Evolutionary conservation across 1,140 invertebrate species (phyloP).

Genomic region (Atopsyche davidsoni): DNA sequence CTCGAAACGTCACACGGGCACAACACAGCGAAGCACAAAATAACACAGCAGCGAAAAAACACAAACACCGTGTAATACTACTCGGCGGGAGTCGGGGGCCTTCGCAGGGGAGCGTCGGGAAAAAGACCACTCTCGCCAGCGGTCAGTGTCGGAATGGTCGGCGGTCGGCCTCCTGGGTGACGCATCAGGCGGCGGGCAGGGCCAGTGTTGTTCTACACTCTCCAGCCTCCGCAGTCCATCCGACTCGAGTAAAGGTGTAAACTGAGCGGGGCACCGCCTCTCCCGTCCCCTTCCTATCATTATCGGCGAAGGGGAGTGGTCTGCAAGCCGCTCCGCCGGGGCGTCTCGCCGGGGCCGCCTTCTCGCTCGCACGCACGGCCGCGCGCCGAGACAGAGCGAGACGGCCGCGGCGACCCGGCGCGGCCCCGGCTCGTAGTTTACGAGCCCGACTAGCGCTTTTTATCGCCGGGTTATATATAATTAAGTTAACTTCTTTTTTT

Average conservation of each 20-base stretch:
- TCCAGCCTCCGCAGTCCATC: slow-evolving; percentile 21
- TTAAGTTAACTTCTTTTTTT: slow-evolving; percentile 30
- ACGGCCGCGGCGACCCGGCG: neutral
- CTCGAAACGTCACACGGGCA: too few relatives aligned
- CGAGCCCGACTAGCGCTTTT: slow-evolving; percentile 2
- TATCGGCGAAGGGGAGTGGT: slow-evolving; percentile 13
- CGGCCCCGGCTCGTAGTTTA: too few relatives aligned
- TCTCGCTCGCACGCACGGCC: slow-evolving; percentile 9
- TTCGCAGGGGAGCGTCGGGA: slow-evolving; percentile 1
- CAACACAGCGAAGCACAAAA: too few relatives aligned
- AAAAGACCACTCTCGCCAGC: slow-evolving; percentile 17
- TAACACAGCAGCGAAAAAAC: neutral
- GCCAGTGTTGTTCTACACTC: slow-evolving; percentile 16
- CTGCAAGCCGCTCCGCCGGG: slow-evolving; percentile 2
- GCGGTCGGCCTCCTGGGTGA: slow-evolving; percentile 4
- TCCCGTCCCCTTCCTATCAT: slow-evolving; percentile 16
- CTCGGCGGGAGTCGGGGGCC: too few relatives aligned
- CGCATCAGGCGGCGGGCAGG: slow-evolving; percentile 10
- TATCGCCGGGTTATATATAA: slow-evolving; percentile 25
- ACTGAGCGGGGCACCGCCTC: slow-evolving; percentile 16
- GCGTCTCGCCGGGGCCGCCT: neutral
- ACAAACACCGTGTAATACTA: slow-evolving; percentile 4
- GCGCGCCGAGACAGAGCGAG: neutral
- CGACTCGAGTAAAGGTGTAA: slow-evolving; percentile 21
- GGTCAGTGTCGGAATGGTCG: slow-evolving; percentile 26